Base-by-base conservation (phyloP, 1,140 invertebrate species). In the Drosophila nikananu region DNA sequence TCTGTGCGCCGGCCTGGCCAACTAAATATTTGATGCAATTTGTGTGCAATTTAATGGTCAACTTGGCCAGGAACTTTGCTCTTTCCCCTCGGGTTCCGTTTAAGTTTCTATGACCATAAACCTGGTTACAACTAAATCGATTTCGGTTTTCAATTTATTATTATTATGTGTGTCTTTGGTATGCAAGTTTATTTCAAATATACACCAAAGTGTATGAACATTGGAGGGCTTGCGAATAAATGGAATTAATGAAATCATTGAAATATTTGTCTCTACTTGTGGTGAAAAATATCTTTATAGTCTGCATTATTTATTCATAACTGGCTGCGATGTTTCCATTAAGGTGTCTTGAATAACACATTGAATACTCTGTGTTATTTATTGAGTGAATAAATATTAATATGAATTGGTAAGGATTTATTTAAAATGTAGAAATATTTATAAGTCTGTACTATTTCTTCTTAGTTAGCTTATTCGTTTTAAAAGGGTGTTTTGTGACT, bases 1-100 rank as follows among this genome's bases (percentile, higher is more conserved):
- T 74, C 51, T 71, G 46, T 30, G 60, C 77, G 60, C 77, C 51
- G 12, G 51, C 59, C 46, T 73, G 84, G 67, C 76, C 72, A 81
- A 89, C 84, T 89, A 83, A 87, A 87, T 87, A 89, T 89, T 87
- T 81, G 62, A 87, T 87, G 83, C 84, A 89, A 87, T 87, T 87
- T 87, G 84, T 87, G 77, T 84, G 84, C 83, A 87, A 89, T 87
- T 87, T 87, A 78, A 83, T 89, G 68, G 83, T 87, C 79, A 80
- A 87, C 71, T 77, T 87, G 73, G 74, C 80, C 77, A 62, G 68
- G 67, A 61, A 60, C 71, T 48, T 57, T 68, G 67, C 65, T 32
- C 61, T 39, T 46, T 44, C 63, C 64, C 52, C 30, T 25, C 21
- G 25, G 52, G 27, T 35, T 25, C 19, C 52, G 27, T 6, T 23